phyloP scores from a whole-genome alignment of 2,113 vertebrate genomes.

The Lathamus discolor region DNA sequence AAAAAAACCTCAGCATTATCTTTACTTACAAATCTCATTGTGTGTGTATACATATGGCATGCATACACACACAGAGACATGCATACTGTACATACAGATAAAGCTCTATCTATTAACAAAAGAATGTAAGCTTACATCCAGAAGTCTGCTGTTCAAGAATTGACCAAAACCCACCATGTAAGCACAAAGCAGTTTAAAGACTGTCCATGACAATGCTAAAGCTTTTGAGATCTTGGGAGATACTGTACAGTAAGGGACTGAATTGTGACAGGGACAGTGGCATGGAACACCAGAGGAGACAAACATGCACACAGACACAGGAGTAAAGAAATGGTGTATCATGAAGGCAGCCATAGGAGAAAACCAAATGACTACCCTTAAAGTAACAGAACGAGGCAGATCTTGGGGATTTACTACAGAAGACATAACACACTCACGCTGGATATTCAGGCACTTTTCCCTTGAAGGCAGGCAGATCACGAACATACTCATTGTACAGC shows the following conservation, averaged over 20 bases:
- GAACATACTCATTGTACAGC: constrained; percentile 94
- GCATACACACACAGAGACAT: background rate
- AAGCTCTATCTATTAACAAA: background rate
- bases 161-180: background rate
- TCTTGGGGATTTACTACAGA: background rate
- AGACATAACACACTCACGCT: constrained; percentile 78
- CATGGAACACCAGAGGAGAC: background rate
- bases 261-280: background rate
- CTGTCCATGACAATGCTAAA: background rate
- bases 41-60: background rate
- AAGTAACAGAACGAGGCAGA: background rate
- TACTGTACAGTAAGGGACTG: background rate
- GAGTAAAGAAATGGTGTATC: background rate
- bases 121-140: background rate
- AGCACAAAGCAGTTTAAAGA: background rate
- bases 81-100: background rate
- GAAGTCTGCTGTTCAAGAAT: background rate
- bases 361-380: background rate
- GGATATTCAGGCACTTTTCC: constrained; percentile 90
- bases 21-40: background rate
- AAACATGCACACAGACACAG: background rate
- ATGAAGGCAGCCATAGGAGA: background rate
- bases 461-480: constrained; percentile 86
- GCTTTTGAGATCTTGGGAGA: background rate
- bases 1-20: background rate